Evolutionary conservation across 2,888 invertebrate species (phyloP), one percentile per base, ranked within the genome.

Genomic region (Protonemura montana): DNA sequence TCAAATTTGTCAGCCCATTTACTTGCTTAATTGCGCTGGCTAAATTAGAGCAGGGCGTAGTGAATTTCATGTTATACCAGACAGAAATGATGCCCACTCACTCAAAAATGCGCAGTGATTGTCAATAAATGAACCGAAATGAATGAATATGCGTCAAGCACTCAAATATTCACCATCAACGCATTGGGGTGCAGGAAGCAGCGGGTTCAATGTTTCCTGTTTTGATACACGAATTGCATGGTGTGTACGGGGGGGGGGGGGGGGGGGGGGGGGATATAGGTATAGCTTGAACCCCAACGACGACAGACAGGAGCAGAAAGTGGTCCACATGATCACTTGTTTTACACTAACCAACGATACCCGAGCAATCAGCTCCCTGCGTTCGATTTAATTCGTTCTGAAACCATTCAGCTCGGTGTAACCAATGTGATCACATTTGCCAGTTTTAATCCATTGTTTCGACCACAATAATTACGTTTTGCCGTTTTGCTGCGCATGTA

Each of bases 361-460:
- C 16, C 59, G 3, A 10, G 13, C 59, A 59, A 7, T 59, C 59
- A 21, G 59, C 59, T 59, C 7, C 10, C 3, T 35, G 35, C 59
- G 59, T 59, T 59, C 59, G 59, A 59, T 59, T 59, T 59, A 59
- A 59, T 59, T 59, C 21, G 59, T 59, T 21, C 59, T 2, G 3
- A 59, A 59, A 59, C 59, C 59, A 13, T 59, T 59, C 59, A 7
- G 59, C 59, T 41, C 21, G 13, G 21, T 59, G 59, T 41, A 41
- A 21, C 16, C 59, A 10, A 59, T 10, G 59, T 21, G 6, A 59
- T 59, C 59, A 13, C 59, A 59, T 59, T 59, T 59, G 59, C 59
- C 59, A 59, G 59, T 59, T 59, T 59, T 59, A 59, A 59, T 59
- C 59, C 59, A 59, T 59, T 59, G 59, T 59, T 59, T 59, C 59